These are phyloP conservation scores for Rhyzopertha dominica DNA, from an alignment of 1,140 invertebrate species.

Conservation along the genomic window DNA sequence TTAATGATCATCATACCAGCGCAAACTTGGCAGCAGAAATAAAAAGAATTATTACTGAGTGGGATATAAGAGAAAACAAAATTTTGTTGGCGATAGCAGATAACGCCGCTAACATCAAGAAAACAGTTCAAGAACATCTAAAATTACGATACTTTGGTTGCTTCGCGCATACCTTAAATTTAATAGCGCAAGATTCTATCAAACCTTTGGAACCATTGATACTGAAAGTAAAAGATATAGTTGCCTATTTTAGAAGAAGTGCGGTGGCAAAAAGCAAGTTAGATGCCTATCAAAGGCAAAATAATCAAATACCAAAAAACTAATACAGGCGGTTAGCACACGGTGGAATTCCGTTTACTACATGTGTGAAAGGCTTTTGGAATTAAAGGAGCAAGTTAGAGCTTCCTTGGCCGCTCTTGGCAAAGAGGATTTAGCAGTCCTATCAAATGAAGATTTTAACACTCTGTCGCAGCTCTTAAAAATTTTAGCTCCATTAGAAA, in stretches of 20 bases:
- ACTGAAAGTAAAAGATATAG: background rate
- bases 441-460: too few species aligned
- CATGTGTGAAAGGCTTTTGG: slow-evolving; percentile 37
- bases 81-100: slow-evolving; percentile 23
- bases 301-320: background rate
- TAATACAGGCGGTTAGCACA: slow-evolving; percentile 30
- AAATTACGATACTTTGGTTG: slow-evolving; percentile 28
- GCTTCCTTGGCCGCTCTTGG: too few species aligned
- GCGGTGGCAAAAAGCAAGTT: background rate
- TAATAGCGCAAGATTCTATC: slow-evolving; percentile 22
- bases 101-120: slow-evolving; percentile 29
- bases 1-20: too few species aligned
- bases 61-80: slow-evolving; percentile 22
- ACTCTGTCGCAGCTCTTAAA: too few species aligned
- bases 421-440: too few species aligned
- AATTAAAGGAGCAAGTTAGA: too few species aligned
- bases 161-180: slow-evolving; percentile 30
- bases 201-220: too few species aligned
- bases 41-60: slow-evolving; percentile 16
- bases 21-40: slow-evolving; percentile 14
- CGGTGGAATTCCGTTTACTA: slow-evolving; percentile 37
- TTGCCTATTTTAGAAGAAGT: slow-evolving; percentile 1
- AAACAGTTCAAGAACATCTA: slow-evolving; percentile 18
- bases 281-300: background rate
- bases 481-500: too few species aligned